phyloP scores from a whole-genome alignment of 2,797 vertebrate species.

The Ctenopoma kingsleyae region DNA sequence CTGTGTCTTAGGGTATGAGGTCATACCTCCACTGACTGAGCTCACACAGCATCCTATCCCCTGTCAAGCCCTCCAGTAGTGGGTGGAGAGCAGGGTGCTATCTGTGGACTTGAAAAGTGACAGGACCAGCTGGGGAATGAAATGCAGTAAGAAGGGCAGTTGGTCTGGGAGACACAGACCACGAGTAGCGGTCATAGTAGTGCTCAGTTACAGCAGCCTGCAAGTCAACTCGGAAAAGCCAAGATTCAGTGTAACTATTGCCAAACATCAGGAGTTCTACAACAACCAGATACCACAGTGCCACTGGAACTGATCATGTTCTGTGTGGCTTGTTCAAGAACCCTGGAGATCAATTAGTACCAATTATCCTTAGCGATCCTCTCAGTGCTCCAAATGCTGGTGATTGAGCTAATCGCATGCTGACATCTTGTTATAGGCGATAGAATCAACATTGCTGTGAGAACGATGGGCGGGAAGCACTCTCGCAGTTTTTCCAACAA shows the following conservation, averaged over 20 bases:
- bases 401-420: slow-evolving; percentile 32
- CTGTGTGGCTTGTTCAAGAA: slow-evolving; percentile 28
- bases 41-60: slow-evolving; percentile 59
- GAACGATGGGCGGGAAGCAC: slow-evolving; percentile 87
- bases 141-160: slow-evolving; percentile 83
- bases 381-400: slow-evolving; percentile 19
- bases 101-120: slow-evolving; percentile 89
- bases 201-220: slow-evolving; percentile 52
- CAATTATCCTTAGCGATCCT: slow-evolving; percentile 20
- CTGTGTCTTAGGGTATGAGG: slow-evolving; percentile 48
- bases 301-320: slow-evolving; percentile 37
- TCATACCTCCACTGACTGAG: slow-evolving; percentile 69
- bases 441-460: slow-evolving; percentile 19
- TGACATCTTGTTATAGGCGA: slow-evolving; percentile 30
- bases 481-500: slow-evolving; percentile 79
- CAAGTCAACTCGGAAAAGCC: slow-evolving; percentile 46
- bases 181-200: slow-evolving; percentile 68
- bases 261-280: slow-evolving; percentile 52
- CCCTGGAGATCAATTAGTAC: slow-evolving; percentile 35
- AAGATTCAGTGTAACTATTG: slow-evolving; percentile 33
- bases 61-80: slow-evolving; percentile 33
- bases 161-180: slow-evolving; percentile 78
- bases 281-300: slow-evolving; percentile 5
- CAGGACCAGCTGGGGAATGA: slow-evolving; percentile 91
- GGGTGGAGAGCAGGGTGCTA: slow-evolving; percentile 78